A percentile compares a stretch with the other conserved stretches of the same genome.
These are phyloP conservation scores for Prorops nasuta DNA, from an alignment of 1,140 invertebrate genomes.

Conservation along the genomic window DNA sequence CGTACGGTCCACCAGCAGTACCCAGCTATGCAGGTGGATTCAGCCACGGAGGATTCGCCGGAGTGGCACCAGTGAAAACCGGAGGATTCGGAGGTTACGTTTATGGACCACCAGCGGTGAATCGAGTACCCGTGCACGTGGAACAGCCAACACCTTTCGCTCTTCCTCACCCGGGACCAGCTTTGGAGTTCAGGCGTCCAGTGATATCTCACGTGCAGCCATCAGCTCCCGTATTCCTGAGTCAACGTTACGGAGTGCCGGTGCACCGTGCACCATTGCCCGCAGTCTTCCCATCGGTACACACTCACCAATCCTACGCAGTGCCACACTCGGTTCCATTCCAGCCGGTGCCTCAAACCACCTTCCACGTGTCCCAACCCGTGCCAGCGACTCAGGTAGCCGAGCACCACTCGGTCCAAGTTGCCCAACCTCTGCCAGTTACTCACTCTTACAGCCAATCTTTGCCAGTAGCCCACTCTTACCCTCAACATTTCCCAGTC, in stretches of 20 bases:
- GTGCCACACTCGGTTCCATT: not conserved
- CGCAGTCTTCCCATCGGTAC: not conserved
- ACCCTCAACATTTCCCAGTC: slow-evolving; percentile 12
- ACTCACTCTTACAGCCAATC: slow-evolving; percentile 26
- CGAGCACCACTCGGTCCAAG: slow-evolving; percentile 12
- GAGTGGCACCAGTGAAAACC: no score
- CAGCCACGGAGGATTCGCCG: not conserved
- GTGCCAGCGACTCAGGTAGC: not conserved
- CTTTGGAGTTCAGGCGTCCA: not conserved
- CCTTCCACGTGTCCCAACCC: not conserved
- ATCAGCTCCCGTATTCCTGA: not conserved
- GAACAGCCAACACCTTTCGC: no score
- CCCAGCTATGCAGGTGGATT: not conserved
- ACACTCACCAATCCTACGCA: not conserved
- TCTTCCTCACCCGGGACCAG: slow-evolving; percentile 10
- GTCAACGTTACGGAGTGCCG: not conserved
- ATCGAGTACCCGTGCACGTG: slow-evolving; percentile 13
- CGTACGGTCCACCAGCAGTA: slow-evolving; percentile 17
- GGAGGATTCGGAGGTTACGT: not conserved
- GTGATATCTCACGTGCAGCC: not conserved
- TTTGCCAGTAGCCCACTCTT: not conserved
- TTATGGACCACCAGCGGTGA: slow-evolving; percentile 3
- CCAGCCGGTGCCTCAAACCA: not conserved
- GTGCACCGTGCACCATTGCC: not conserved
- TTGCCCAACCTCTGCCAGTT: slow-evolving; percentile 42